Evolutionary conservation across 2,888 invertebrate genomes (phyloP).

Genomic region (Tetheella fluctuosa): DNA sequence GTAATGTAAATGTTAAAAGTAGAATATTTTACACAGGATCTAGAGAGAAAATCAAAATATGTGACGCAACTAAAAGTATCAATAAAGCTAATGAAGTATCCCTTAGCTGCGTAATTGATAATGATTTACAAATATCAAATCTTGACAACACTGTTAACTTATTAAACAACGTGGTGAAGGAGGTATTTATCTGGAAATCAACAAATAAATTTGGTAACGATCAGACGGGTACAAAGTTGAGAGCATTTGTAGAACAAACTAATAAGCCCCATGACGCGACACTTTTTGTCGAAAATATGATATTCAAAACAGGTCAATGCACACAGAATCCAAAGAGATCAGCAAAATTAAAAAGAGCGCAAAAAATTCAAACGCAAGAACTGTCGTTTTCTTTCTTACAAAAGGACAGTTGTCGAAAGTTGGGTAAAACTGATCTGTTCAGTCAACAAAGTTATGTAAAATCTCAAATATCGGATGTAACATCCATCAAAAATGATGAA

Average conservation of each 20-base stretch:
- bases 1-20: neutral
- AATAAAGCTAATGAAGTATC: neutral
- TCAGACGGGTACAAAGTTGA: conserved; percentile 15
- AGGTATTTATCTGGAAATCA: conserved; percentile 47
- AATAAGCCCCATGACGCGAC: neutral
- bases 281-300: neutral
- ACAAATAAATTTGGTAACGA: conserved; percentile 21
- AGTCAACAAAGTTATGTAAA: neutral
- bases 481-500: neutral
- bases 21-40: neutral
- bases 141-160: conserved; percentile 49
- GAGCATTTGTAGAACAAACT: neutral
- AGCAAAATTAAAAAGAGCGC: no score
- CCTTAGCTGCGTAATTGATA: neutral
- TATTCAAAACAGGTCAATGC: neutral
- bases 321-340: neutral
- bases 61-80: conserved; percentile 1
- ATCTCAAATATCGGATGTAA: neutral
- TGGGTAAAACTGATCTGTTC: neutral
- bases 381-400: conserved; percentile 46
- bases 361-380: conserved; percentile 24
- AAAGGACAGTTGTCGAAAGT: neutral
- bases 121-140: neutral
- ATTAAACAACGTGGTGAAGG: conserved; percentile 56
- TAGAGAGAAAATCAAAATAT: neutral